Conservation (phyloP, 2,113 vertebrate species). For the Gallinago undulata region DNA sequence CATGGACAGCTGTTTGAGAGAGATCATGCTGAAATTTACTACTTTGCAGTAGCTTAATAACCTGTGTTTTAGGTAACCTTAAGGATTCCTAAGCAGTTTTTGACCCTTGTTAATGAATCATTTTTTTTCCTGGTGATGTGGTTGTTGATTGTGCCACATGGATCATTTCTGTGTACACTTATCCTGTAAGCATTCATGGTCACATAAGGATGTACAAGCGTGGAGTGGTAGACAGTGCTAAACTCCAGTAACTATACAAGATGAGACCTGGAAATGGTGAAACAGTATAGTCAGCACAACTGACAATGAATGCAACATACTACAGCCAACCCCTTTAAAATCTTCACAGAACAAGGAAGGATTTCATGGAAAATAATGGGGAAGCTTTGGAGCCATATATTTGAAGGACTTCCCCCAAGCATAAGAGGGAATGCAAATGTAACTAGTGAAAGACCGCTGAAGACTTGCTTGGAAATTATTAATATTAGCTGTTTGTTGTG, state of each 20-base stretch:
- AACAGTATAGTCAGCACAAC: not conserved
- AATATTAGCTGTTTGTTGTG: not conserved
- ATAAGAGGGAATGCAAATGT: not conserved
- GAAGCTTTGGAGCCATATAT: not conserved
- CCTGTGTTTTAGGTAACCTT: not conserved
- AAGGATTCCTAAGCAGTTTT: not conserved
- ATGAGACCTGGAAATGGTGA: not conserved
- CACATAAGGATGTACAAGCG: not conserved
- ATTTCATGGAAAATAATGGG: not conserved
- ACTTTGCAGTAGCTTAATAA: not conserved
- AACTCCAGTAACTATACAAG: rapidly evolving
- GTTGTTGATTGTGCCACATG: not conserved
- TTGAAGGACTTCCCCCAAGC: not conserved
- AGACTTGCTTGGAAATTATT: not conserved
- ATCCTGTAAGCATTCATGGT: not conserved
- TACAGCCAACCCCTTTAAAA: rapidly evolving
- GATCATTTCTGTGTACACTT: not conserved
- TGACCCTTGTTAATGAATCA: not conserved
- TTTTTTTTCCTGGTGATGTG: not conserved
- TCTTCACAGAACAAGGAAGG: not conserved
- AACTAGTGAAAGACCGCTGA: not conserved
- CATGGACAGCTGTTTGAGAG: not conserved
- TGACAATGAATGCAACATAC: not conserved
- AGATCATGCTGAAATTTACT: not conserved
- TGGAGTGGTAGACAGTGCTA: not conserved